Evolutionary conservation across 2,888 invertebrate genomes (phyloP).

Genomic region (Acronicta psi): DNA sequence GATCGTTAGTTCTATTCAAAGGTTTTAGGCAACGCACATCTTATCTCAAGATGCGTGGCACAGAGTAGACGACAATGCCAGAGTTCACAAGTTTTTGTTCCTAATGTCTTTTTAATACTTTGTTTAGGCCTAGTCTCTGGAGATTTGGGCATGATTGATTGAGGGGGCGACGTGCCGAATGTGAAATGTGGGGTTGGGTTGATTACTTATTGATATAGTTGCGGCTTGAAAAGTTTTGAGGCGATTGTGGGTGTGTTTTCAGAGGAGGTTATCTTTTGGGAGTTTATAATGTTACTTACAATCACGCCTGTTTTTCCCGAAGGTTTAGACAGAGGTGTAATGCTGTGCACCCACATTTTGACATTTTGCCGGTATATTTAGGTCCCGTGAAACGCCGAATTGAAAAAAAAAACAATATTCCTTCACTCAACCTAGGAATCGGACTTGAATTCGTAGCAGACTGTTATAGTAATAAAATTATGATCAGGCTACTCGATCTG

Average conservation of each 20-base stretch:
- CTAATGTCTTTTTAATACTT: constrained; percentile 84
- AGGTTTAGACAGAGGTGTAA: too few relatives aligned
- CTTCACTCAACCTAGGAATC: too few relatives aligned
- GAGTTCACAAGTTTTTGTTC: constrained; percentile 65
- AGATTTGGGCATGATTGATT: constrained; percentile 72
- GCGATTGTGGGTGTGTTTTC: background rate
- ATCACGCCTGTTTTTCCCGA: too few relatives aligned
- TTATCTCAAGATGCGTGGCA: constrained; percentile 47
- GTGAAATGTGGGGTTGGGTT: constrained; percentile 47
- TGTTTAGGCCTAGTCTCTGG: constrained; percentile 65
- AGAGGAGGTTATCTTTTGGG: background rate
- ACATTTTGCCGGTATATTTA: too few relatives aligned
- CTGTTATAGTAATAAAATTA: too few relatives aligned
- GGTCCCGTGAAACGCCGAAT: too few relatives aligned
- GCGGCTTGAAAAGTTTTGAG: constrained; percentile 17
- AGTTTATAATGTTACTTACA: too few relatives aligned
- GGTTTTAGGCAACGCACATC: constrained; percentile 63
- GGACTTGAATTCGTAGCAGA: too few relatives aligned
- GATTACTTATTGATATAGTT: constrained; percentile 56
- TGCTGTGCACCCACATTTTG: too few relatives aligned
- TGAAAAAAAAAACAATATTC: too few relatives aligned
- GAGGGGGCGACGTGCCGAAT: constrained; percentile 47
- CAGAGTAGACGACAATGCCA: constrained; percentile 44
- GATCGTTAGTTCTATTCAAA: constrained; percentile 84
- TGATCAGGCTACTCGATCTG: too few relatives aligned